Base-by-base conservation (phyloP, 2,797 vertebrate species). In the Gephyroberyx darwinii region DNA sequence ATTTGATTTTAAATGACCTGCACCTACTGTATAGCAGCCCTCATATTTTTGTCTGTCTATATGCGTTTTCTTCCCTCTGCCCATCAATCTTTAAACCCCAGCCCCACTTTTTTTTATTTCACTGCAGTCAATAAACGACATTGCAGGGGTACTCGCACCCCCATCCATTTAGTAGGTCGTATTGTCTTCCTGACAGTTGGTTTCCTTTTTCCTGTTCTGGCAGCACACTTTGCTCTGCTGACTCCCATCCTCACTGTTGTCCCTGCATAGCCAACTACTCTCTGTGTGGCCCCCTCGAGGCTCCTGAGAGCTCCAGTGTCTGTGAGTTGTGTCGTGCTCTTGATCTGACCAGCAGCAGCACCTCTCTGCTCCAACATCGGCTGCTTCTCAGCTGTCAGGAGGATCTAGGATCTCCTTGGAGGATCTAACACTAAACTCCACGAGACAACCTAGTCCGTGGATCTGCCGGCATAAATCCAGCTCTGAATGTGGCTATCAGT, bases 171-270 rank as follows among this genome's bases (percentile, higher is more conserved):
- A 65, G 70, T 71, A 19, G 64, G n/a, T 71, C 65, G 66, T 57
- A 83, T 88, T 92, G 89, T 92, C 82, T 85, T 86, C 73, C 84
- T 90, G 91, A 88, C 89, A 84, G 70, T 81, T 68, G 67, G 81
- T 85, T 92, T 93, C 91, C 93, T 86, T 88, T 90, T 93, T 92
- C 91, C 91, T 92, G 88, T 87, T 69, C 69, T 84, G 81, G 84
- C 80, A 83, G 82, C 71, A 54, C 65, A 74, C 75, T 47, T 61
- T 41, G 67, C 74, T 81, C 48, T 35, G 63, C 68, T 69, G 75
- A 65, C 68, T 70, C 82, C 73, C 75, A 62, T 76, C 71, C 45
- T 79, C 50, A 69, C 45, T 73, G 72, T 79, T 73, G 65, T 65
- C 59, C 69, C 74, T 8, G 26, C 65, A 70, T 65, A 58, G 57